phyloP scores from a whole-genome alignment of 2,888 invertebrate genomes.

The Temnothorax unifasciatus region DNA sequence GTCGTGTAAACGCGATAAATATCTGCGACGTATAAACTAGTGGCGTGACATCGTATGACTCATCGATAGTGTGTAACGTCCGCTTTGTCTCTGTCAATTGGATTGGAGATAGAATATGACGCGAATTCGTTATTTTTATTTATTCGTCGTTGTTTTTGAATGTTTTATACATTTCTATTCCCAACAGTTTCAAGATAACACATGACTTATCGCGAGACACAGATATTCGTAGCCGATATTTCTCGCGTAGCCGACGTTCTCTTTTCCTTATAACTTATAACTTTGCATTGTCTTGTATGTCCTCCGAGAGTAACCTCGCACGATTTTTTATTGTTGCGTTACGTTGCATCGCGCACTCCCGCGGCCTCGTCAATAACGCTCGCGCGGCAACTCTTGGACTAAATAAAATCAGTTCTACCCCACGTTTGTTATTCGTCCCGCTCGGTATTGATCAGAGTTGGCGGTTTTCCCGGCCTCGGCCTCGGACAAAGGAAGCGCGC shows the following conservation, averaged over 20 bases:
- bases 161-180: background rate
- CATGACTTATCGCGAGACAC: background rate
- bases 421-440: background rate
- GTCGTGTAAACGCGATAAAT: conserved; percentile 9
- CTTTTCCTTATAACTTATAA: background rate
- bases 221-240: background rate
- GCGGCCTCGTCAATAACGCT: background rate
- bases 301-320: background rate
- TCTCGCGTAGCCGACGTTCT: background rate
- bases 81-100: conserved; percentile 43
- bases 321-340: background rate
- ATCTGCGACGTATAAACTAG: conserved; percentile 24
- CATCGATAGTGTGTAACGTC: conserved; percentile 6
- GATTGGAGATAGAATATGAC: background rate
- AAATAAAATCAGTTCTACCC: background rate
- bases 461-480: conserved; percentile 39
- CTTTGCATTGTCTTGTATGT: background rate
- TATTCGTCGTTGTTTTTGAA: background rate
- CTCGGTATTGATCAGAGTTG: conserved; percentile 32
- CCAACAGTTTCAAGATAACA: conserved; percentile 3
- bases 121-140: conserved; percentile 7
- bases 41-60: conserved; percentile 43
- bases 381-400: background rate
- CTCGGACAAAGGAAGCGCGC: conserved; percentile 47
- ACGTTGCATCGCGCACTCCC: background rate